Conservation (phyloP, 2,888 invertebrate species). For the Heliconius hortense region DNA sequence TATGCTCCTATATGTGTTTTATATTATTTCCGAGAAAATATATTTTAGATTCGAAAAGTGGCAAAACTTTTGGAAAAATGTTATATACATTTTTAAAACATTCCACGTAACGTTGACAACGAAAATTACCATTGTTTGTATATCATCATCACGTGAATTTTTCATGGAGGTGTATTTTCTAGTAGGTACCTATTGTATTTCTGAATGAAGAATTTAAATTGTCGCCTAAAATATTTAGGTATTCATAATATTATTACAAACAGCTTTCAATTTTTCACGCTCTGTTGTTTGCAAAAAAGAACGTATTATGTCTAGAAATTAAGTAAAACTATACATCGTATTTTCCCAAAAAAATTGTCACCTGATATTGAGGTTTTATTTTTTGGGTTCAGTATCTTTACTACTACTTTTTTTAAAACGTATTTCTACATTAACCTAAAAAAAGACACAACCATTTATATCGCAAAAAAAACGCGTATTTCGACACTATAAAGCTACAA, state of each 20-base stretch:
- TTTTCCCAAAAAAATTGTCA: background rate
- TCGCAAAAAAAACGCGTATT: too few relatives aligned
- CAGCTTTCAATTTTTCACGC: constrained; percentile 29
- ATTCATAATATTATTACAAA: constrained; percentile 18
- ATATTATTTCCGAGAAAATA: too few relatives aligned
- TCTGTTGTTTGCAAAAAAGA: constrained; percentile 29
- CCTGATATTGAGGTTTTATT: background rate
- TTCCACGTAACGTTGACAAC: constrained; percentile 6
- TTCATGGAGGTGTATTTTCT: constrained; percentile 4
- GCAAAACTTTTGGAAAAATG: background rate
- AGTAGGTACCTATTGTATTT: background rate
- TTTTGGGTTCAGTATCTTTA: background rate
- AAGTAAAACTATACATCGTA: background rate
- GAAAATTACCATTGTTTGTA: constrained; percentile 14
- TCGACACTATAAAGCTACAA: too few relatives aligned
- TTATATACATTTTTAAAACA: background rate
- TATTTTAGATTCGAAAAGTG: background rate
- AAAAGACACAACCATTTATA: too few relatives aligned
- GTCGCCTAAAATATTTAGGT: background rate
- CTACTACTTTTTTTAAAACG: too few relatives aligned
- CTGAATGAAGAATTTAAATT: constrained; percentile 2
- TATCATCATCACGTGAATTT: constrained; percentile 20
- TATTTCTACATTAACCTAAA: too few relatives aligned
- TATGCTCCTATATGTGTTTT: too few relatives aligned
- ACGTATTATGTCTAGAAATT: constrained; percentile 16